Conservation (phyloP, 2,797 vertebrate genomes). For the Choloepus didactylus region DNA sequence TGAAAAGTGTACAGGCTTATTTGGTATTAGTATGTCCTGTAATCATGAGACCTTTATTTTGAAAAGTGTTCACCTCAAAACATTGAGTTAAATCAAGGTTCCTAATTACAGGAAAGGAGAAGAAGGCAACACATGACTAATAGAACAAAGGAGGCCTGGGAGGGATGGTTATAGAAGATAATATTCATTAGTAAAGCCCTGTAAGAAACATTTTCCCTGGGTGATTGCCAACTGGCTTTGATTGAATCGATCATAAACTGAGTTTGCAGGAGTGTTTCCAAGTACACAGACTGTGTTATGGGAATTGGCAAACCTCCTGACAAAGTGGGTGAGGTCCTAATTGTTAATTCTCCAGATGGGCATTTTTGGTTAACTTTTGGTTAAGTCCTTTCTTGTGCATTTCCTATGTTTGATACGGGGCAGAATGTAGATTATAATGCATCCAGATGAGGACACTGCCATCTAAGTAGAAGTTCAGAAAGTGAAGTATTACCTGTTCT, state of each 20-base stretch:
- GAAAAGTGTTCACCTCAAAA: slow-evolving; percentile 64
- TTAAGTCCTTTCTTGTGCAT: neutral
- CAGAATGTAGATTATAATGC: neutral
- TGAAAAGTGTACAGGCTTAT: neutral
- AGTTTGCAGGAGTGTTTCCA: slow-evolving; percentile 67
- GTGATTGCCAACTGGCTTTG: slow-evolving; percentile 73
- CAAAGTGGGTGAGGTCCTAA: slow-evolving; percentile 54
- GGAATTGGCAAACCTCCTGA: slow-evolving; percentile 65
- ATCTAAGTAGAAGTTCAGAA: neutral
- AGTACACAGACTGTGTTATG: slow-evolving; percentile 53
- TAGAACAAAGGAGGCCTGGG: slow-evolving; percentile 18
- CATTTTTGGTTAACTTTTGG: neutral
- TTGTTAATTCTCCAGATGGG: slow-evolving; percentile 44
- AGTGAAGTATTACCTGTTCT: neutral
- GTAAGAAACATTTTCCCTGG: slow-evolving; percentile 66
- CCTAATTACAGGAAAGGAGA: slow-evolving; percentile 69
- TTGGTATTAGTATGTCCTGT: neutral
- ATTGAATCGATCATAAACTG: slow-evolving; percentile 61
- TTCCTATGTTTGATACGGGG: neutral
- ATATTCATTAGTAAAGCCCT: slow-evolving; percentile 47
- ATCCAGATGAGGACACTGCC: neutral
- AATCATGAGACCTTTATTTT: slow-evolving; percentile 64
- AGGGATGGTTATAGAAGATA: slow-evolving; percentile 70
- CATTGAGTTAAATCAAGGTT: slow-evolving; percentile 47
- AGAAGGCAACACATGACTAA: slow-evolving; percentile 4